phyloP scores from a whole-genome alignment of 2,113 vertebrate species.

The Lagopus muta region DNA sequence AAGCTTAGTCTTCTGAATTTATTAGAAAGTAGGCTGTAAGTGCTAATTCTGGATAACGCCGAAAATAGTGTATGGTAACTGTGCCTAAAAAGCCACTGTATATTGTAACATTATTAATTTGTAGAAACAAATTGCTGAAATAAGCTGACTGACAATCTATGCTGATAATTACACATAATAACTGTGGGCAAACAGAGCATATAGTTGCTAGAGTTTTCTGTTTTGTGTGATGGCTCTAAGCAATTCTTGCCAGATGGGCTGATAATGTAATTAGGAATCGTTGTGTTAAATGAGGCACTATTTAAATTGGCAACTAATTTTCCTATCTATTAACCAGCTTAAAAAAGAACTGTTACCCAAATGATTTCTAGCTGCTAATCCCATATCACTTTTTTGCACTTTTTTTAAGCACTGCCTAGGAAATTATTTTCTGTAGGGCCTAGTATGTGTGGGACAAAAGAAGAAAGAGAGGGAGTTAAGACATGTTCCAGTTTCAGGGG shows the following conservation, averaged over 20 bases:
- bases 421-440: background rate
- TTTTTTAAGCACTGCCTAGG: background rate
- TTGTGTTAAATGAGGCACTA: slow-evolving; percentile 87
- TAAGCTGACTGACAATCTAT: slow-evolving; percentile 50
- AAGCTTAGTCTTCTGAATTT: background rate
- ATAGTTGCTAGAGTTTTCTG: slow-evolving; percentile 28
- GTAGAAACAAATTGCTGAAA: slow-evolving; percentile 26
- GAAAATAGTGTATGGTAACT: background rate
- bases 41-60: slow-evolving; percentile 12
- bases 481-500: background rate
- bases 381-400: background rate
- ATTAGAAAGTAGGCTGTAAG: background rate
- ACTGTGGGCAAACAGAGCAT: slow-evolving; percentile 62
- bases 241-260: slow-evolving; percentile 76
- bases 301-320: slow-evolving; percentile 92
- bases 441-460: background rate
- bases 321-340: slow-evolving; percentile 87
- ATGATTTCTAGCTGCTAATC: slow-evolving; percentile 83
- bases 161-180: slow-evolving; percentile 28
- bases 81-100: slow-evolving; percentile 31
- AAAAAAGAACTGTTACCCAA: slow-evolving; percentile 76
- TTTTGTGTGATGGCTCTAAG: slow-evolving; percentile 1
- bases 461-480: background rate
- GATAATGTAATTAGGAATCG: slow-evolving; percentile 87
- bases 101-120: slow-evolving; percentile 47